Evolutionary conservation across 2,888 invertebrate species (phyloP), one percentile per base, ranked within the genome.

Genomic region (Pogonocherus hispidulus): DNA sequence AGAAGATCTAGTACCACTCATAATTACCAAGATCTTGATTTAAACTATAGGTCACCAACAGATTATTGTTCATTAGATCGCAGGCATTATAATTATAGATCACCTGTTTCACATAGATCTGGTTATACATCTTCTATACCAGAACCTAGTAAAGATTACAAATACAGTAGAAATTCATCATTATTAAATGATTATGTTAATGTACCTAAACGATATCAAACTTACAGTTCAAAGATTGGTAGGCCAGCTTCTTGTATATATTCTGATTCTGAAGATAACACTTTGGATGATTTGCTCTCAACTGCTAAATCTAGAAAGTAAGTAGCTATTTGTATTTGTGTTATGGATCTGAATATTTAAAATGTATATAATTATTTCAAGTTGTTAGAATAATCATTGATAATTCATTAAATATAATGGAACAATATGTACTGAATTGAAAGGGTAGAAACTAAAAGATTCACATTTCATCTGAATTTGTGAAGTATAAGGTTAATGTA

Each of bases 1-100:
- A 88, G 93, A 72, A 92, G 91, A 79, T 91, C 91, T 78, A 91
- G 88, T 76, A 86, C 92, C 73, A 89, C 89, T 6, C 75, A 77
- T 22, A 81, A 77, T 62, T 85, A 83, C 67, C 80, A 80, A 68
- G 85, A 85, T 77, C 74, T 84, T 62, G 84, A 85, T 73, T 77
- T 83, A 46, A 66, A 69, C 16, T 73, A 73, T 44, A 73, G 71
- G 56, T 69, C 71, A 19, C 72, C 72, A 9, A 67, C 70, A 14
- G 72, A 74, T 74, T 83, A 80, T 67, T 79, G 80, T 74, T 83
- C 83, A 3, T 72, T 84, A 71, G 83, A 84, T 75, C 79, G 83
- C 20, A 78, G 76, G 54, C 73, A 72, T 49, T 77, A 76, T 32
- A 79, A 79, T 66, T 80, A 79, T 52, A 76, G 78, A 65, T 76